Percentiles rank a stretch among this genome's conserved stretches.
These are phyloP conservation scores for Hypercompe scribonia DNA, from an alignment of 2,888 invertebrate species.

Conservation along the genomic window DNA sequence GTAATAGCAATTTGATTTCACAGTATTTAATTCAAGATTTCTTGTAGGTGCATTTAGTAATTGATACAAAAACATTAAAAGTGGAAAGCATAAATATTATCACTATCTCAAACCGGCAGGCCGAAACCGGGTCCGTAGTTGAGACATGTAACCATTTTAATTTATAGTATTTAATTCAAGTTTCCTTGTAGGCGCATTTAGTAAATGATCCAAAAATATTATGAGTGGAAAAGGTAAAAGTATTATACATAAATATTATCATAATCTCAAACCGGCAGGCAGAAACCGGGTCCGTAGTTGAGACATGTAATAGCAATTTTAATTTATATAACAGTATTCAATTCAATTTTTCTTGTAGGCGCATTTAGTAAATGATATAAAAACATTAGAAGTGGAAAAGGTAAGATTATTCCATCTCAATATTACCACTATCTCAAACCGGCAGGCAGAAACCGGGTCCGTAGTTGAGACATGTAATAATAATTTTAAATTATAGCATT, in stretches of 20 bases:
- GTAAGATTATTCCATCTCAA: neutral
- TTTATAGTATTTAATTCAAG: too few relatives aligned
- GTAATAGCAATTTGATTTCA: too few relatives aligned
- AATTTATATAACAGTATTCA: neutral
- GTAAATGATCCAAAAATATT: too few relatives aligned
- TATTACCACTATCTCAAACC: neutral
- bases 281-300: slow-evolving; percentile 2
- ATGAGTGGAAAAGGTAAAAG: too few relatives aligned
- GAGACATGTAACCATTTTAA: neutral
- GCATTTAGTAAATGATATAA: neutral
- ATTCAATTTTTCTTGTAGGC: neutral
- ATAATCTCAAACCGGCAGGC: neutral
- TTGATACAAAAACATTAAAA: too few relatives aligned
- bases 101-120: neutral
- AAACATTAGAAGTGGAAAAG: neutral
- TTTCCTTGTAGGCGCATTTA: neutral
- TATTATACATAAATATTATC: neutral
- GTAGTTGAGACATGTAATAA: neutral
- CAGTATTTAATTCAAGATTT: neutral
- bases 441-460: slow-evolving; percentile 7
- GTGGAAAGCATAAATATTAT: too few relatives aligned
- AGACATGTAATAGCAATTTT: neutral
- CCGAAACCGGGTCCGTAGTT: neutral
- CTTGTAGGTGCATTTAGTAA: too few relatives aligned
- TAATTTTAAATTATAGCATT: too few relatives aligned